These are phyloP conservation scores for Fistularia tabacaria DNA, from an alignment of 2,797 vertebrate genomes.

Conservation along the genomic window DNA sequence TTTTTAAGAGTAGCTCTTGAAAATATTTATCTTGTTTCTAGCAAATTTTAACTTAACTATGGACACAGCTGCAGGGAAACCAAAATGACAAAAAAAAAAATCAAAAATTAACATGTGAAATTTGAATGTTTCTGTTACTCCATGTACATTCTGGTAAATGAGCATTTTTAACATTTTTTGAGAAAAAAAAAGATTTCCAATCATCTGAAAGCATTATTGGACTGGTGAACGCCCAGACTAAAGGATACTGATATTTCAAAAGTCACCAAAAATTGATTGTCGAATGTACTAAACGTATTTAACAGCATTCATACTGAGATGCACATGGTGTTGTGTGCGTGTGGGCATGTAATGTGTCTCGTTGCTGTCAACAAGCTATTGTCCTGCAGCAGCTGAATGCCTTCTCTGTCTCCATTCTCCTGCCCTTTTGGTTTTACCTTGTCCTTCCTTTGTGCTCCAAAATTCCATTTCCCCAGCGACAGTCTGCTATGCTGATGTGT, in stretches of 20 bases:
- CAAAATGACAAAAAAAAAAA: background rate
- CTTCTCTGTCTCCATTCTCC: slow-evolving; percentile 1
- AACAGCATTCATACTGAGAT: background rate
- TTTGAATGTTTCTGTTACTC: too few species aligned
- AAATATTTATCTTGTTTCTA: too few species aligned
- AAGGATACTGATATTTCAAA: too few species aligned
- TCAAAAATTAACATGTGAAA: background rate
- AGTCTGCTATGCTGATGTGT: background rate
- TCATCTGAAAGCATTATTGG: too few species aligned
- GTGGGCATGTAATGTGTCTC: slow-evolving; percentile 1
- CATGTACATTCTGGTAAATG: too few species aligned
- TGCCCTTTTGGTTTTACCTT: background rate
- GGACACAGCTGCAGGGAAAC: too few species aligned
- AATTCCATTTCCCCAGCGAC: background rate
- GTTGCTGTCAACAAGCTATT: slow-evolving; percentile 10
- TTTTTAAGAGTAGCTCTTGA: too few species aligned
- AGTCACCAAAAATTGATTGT: too few species aligned
- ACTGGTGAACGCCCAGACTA: too few species aligned
- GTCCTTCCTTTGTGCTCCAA: background rate
- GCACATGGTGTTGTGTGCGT: background rate
- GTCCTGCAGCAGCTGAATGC: slow-evolving; percentile 9
- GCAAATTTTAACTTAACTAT: too few species aligned
- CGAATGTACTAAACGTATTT: too few species aligned
- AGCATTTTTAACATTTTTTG: background rate
- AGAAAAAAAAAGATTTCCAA: background rate